These are phyloP conservation scores for Pollimyrus isidori DNA, from an alignment of 2,113 vertebrate species.

Conservation along the genomic window DNA sequence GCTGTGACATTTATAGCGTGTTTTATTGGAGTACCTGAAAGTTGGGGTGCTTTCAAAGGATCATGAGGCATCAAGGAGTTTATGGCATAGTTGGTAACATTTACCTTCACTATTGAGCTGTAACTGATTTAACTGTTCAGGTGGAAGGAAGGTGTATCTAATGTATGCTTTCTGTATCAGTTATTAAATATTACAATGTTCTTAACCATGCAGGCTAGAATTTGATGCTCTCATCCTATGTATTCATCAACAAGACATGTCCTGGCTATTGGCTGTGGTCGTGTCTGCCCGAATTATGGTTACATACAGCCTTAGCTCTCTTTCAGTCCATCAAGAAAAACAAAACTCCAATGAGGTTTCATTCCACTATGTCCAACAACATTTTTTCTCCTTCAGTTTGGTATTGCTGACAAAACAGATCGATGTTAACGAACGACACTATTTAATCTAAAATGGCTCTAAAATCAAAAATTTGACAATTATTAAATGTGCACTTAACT, in stretches of 20 bases:
- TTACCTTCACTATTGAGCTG: neutral
- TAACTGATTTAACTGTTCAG: slow-evolving; percentile 2
- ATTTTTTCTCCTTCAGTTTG: neutral
- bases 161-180: slow-evolving; percentile 8
- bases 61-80: neutral
- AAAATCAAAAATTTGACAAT: neutral
- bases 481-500: neutral
- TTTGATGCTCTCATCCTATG: neutral
- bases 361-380: neutral
- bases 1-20: neutral
- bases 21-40: neutral
- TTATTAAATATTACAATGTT: slow-evolving; percentile 4
- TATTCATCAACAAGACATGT: neutral
- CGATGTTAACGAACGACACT: neutral
- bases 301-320: neutral
- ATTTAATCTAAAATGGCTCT: neutral
- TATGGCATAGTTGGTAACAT: neutral
- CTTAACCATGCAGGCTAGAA: neutral
- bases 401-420: neutral
- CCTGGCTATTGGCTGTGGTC: neutral
- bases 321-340: neutral
- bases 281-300: neutral
- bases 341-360: neutral
- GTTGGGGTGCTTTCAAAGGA: neutral
- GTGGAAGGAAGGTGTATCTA: neutral